Percentiles rank a stretch among this genome's conserved stretches.
Evolutionary conservation across 2,888 invertebrate species (phyloP).

Genomic region (Ferrisia virgata): DNA sequence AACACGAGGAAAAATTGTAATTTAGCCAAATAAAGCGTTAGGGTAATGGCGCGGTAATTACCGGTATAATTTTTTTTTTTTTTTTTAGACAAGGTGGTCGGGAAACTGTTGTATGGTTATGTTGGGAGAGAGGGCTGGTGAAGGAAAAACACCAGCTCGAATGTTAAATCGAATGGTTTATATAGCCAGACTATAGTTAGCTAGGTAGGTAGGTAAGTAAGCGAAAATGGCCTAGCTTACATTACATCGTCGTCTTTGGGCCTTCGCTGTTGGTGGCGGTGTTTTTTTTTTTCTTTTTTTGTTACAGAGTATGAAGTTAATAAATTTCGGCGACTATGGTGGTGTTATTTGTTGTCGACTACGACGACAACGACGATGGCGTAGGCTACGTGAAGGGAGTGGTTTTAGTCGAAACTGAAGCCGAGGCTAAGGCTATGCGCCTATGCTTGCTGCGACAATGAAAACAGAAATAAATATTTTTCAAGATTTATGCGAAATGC

Average conservation of each 20-base stretch:
- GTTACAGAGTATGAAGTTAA: conserved; percentile 1
- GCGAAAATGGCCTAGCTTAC: background rate
- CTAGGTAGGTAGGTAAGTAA: background rate
- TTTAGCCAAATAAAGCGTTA: background rate
- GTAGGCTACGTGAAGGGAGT: background rate
- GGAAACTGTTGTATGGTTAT: background rate
- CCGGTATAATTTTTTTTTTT: background rate
- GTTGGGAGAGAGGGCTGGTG: background rate
- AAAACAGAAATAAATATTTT: conserved; percentile 37
- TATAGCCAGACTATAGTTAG: too few relatives aligned
- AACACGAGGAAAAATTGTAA: background rate
- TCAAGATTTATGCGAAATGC: conserved; percentile 44
- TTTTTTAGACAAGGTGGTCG: background rate
- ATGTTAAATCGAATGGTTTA: background rate
- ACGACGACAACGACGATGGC: too few relatives aligned
- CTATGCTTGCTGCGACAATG: background rate
- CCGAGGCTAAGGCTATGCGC: background rate
- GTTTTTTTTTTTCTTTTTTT: too few relatives aligned
- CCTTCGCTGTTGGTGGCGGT: background rate
- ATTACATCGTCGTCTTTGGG: too few relatives aligned
- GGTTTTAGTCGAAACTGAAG: background rate
- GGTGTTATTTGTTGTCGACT: conserved; percentile 15
- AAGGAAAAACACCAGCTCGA: background rate
- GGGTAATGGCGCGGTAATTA: too few relatives aligned
- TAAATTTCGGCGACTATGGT: conserved; percentile 8